These are phyloP conservation scores for Lota lota DNA, from an alignment of 2,113 vertebrate genomes.

Conservation along the genomic window DNA sequence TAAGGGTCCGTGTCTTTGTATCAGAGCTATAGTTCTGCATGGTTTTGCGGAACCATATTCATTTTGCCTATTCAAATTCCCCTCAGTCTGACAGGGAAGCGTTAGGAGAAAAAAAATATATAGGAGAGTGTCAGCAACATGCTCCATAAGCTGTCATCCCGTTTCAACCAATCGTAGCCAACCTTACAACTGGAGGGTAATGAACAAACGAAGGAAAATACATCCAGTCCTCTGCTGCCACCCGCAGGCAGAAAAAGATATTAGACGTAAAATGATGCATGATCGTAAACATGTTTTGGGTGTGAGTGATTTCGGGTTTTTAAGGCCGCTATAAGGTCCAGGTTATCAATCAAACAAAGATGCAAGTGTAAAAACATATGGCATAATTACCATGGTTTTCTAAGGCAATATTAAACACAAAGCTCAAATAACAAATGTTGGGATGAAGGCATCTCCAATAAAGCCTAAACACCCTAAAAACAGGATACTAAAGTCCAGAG, in stretches of 20 bases:
- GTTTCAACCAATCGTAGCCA: background rate
- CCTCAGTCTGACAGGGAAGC: slow-evolving; percentile 21
- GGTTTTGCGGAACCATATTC: background rate
- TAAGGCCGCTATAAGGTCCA: too few relatives aligned
- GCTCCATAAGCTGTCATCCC: slow-evolving; percentile 1
- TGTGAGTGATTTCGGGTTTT: too few relatives aligned
- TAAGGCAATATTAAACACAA: too few relatives aligned
- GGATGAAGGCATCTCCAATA: too few relatives aligned
- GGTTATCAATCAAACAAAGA: too few relatives aligned
- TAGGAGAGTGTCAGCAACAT: slow-evolving; percentile 37
- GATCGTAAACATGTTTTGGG: too few relatives aligned
- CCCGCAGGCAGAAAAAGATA: slow-evolving; percentile 29
- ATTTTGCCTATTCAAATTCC: slow-evolving; percentile 20
- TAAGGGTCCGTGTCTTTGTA: background rate
- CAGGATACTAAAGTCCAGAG: too few relatives aligned
- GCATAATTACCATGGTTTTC: too few relatives aligned
- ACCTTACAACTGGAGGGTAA: slow-evolving; percentile 2
- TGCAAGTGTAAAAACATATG: too few relatives aligned
- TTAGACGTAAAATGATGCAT: background rate
- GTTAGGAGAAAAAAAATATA: slow-evolving; percentile 6
- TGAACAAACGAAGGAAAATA: background rate
- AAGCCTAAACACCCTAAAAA: too few relatives aligned
- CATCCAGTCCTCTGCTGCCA: slow-evolving; percentile 44
- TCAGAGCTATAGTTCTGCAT: background rate
- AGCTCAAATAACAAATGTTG: too few relatives aligned